Evolutionary conservation across 2,888 invertebrate genomes (phyloP).

Genomic region (Cloeon dipterum): DNA sequence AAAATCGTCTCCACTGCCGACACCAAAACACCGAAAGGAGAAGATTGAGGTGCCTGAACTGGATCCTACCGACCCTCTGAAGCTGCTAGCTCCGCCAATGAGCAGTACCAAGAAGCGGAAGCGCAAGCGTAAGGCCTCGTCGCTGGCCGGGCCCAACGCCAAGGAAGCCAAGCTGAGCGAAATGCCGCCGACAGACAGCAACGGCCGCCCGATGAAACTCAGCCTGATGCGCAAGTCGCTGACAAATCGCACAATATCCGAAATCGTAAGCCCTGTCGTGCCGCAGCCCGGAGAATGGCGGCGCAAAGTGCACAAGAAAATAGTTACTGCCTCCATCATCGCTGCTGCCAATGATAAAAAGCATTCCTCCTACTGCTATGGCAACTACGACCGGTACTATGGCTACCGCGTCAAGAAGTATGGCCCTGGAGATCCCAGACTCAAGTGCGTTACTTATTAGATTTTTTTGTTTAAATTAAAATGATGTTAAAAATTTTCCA

Average conservation of each 20-base stretch:
- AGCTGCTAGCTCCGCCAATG: conserved; percentile 44
- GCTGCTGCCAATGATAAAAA: conserved; percentile 29
- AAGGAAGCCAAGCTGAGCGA: neutral
- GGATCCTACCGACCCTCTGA: conserved; percentile 60
- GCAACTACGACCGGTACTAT: conserved; percentile 92
- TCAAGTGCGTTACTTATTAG: conserved; percentile 66
- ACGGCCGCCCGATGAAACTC: conserved; percentile 6
- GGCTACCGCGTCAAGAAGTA: conserved; percentile 76
- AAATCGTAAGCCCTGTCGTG: conserved; percentile 79
- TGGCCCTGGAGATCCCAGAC: conserved; percentile 59
- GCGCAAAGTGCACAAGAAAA: neutral
- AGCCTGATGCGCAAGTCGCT: conserved; percentile 4
- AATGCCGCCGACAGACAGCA: conserved; percentile 1
- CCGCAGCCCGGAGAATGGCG: conserved; percentile 68
- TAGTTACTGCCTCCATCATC: conserved; percentile 7
- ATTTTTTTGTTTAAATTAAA: no score
- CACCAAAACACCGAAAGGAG: conserved; percentile 53
- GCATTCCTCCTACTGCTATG: conserved; percentile 68
- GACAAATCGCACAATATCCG: conserved; percentile 35
- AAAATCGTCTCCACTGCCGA: conserved; percentile 72
- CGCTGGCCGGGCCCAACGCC: neutral
- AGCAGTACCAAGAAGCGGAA: conserved; percentile 38
- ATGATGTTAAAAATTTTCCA: no score
- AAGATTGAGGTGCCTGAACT: conserved; percentile 60
- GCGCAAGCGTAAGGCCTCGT: conserved; percentile 17